These are phyloP conservation scores for Cydia fagiglandana DNA, from an alignment of 1,140 invertebrate genomes.

Conservation along the genomic window DNA sequence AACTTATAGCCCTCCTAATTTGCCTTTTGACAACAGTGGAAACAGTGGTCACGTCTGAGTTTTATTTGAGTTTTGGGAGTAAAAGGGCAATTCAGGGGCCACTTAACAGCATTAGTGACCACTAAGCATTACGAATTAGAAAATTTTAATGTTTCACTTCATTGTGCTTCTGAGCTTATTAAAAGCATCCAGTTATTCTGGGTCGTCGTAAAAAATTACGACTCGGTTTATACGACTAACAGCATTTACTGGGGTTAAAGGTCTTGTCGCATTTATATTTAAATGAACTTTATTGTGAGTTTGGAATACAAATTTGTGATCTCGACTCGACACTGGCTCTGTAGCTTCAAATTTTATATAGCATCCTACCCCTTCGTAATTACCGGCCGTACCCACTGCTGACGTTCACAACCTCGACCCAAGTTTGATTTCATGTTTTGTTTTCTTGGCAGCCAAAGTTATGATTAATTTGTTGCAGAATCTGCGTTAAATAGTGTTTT, in stretches of 20 bases:
- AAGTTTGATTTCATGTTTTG: conserved; percentile 29
- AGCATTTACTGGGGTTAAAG: conserved; percentile 56
- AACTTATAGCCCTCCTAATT: neutral
- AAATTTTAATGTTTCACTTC: conserved; percentile 46
- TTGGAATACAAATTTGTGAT: conserved; percentile 67
- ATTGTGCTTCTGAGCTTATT: conserved; percentile 49
- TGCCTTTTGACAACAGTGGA: no score
- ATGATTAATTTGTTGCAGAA: conserved; percentile 24
- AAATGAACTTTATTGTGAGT: conserved; percentile 67
- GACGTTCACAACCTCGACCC: neutral
- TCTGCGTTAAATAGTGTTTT: conserved; percentile 23
- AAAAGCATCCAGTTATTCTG: conserved; percentile 51
- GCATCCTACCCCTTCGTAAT: conserved; percentile 30
- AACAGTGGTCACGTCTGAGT: conserved; percentile 1
- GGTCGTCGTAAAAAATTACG: conserved; percentile 58
- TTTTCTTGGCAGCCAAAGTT: conserved; percentile 25
- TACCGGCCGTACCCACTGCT: conserved; percentile 12
- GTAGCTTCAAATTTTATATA: conserved; percentile 49
- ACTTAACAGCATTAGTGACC: conserved; percentile 17
- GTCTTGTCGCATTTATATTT: conserved; percentile 67
- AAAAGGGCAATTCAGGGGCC: conserved; percentile 3
- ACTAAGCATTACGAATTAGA: conserved; percentile 37
- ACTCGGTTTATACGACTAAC: conserved; percentile 53
- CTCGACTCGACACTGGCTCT: conserved; percentile 45
- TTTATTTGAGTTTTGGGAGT: conserved; percentile 1